phyloP scores from a whole-genome alignment of 1,140 invertebrate genomes.

The Rhagoletis zephyria region DNA sequence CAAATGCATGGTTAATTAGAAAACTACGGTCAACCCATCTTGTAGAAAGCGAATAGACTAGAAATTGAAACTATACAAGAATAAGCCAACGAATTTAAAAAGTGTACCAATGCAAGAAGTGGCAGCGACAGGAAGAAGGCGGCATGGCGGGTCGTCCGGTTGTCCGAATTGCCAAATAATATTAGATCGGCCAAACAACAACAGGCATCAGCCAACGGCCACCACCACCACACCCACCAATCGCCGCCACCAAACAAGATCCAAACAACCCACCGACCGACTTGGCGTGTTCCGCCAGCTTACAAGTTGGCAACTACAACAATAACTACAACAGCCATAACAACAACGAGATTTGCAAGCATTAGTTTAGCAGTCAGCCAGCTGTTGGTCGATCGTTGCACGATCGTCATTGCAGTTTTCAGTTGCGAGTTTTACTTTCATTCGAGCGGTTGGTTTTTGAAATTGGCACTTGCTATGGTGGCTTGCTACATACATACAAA shows the following conservation, averaged over 20 bases:
- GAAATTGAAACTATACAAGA: no score
- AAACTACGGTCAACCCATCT: no score
- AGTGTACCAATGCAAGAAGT: background rate
- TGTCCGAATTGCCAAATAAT: constrained; percentile 4
- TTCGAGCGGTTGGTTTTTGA: constrained; percentile 65
- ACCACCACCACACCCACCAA: no score
- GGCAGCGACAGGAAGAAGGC: constrained; percentile 45
- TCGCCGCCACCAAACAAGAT: background rate
- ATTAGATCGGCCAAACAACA: background rate
- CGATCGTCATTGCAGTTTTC: constrained; percentile 50
- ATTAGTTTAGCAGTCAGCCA: background rate
- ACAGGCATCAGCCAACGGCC: no score
- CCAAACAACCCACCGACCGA: constrained; percentile 31
- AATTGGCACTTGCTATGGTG: background rate
- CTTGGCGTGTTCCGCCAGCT: constrained; percentile 28
- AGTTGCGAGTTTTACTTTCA: constrained; percentile 73
- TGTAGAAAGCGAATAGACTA: no score
- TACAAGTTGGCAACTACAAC: background rate
- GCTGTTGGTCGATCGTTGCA: constrained; percentile 28
- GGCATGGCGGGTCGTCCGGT: constrained; percentile 32
- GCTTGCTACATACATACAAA: background rate
- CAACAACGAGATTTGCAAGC: background rate
- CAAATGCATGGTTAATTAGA: no score
- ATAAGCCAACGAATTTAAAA: background rate
- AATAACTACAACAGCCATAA: background rate